Base-by-base conservation (phyloP, 2,797 vertebrate genomes). In the Enteromius argenteus region DNA sequence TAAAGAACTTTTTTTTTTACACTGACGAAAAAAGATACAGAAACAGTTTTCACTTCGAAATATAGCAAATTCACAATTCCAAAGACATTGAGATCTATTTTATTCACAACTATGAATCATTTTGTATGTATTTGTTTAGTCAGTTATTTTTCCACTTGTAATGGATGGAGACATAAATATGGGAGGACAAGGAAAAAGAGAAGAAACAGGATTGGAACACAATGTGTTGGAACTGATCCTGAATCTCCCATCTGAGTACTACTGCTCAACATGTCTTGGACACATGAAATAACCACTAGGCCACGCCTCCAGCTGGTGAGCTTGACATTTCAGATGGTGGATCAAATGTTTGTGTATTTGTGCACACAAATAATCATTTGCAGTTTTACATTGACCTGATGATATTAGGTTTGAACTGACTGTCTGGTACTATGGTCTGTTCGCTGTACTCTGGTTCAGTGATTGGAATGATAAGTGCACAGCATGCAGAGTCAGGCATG, bases 401-500 rank as follows among this genome's bases (percentile, higher is more conserved):
- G 11, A 37, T 15, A 11, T 32, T 56, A 19, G 67, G 64, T 67
- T 67, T 37, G 44, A 49, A 49, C 30, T 11, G 15, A 51, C 4
- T 74, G 49, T 74, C 49, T 74, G 46, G 19, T 21, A 13, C 2
- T 32, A 11, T 5, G 44, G 27, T 17, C 73, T 32, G 13, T 80
- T 77, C 44, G 21, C 76, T 81, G 82, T 64, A 71, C 81, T 83
- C 46, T 74, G 81, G 23, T 64, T 64, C 32, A n/a, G 10, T 75
- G 79, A 86, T 73, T 84, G 80, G 46, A 58, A 32, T 64, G 76
- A 84, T 21, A 77, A 79, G 56, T 46, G 62, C 81, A 83, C 84
- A 62, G 71, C 66, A 83, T 89, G 83, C 84, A 78, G 58, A 46
- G 71, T 79, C 83, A 76, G 85, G 80, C 64, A 80, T 85, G 44